Evolutionary conservation across 2,888 invertebrate genomes (phyloP).

Genomic region (Tipula vernalis): DNA sequence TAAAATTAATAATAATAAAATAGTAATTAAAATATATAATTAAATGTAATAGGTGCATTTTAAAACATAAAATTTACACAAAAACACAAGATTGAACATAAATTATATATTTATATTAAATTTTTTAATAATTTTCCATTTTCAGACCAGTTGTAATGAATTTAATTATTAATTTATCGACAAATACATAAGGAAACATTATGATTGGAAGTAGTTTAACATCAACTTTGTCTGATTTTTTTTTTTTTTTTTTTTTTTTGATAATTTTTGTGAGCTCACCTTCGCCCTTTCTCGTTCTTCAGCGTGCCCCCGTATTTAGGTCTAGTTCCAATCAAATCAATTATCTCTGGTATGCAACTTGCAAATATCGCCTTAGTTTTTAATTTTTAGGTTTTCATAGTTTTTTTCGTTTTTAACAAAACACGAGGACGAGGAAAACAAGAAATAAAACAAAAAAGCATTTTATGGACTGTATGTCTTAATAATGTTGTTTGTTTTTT

Average conservation of each 20-base stretch:
- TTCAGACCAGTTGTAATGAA: conserved; percentile 6
- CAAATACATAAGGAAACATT: background rate
- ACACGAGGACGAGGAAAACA: conserved; percentile 16
- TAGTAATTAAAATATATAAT: background rate
- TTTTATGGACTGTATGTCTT: conserved; percentile 12
- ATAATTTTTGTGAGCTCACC: conserved; percentile 55
- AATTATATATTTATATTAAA: background rate
- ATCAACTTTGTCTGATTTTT: background rate
- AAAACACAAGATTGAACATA: background rate
- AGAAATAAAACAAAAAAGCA: conserved; percentile 15
- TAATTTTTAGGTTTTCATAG: background rate
- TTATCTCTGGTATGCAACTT: conserved; percentile 99
- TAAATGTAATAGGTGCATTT: background rate
- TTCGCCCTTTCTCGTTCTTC: conserved; percentile 99
- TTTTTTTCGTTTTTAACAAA: background rate
- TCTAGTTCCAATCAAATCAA: conserved; percentile 99
- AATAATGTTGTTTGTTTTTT: conserved; percentile 8
- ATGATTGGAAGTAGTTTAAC: background rate
- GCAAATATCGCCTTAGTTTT: conserved; percentile 93
- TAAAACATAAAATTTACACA: background rate
- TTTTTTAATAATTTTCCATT: conserved; percentile 1
- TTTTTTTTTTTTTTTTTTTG: conserved; percentile 19
- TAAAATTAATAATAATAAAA: background rate
- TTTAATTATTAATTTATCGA: background rate
- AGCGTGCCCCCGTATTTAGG: conserved; percentile 99